A percentile compares a stretch with the other conserved stretches of the same genome.
Evolutionary conservation across 2,113 vertebrate species (phyloP).

Genomic region (Madoqua kirkii): DNA sequence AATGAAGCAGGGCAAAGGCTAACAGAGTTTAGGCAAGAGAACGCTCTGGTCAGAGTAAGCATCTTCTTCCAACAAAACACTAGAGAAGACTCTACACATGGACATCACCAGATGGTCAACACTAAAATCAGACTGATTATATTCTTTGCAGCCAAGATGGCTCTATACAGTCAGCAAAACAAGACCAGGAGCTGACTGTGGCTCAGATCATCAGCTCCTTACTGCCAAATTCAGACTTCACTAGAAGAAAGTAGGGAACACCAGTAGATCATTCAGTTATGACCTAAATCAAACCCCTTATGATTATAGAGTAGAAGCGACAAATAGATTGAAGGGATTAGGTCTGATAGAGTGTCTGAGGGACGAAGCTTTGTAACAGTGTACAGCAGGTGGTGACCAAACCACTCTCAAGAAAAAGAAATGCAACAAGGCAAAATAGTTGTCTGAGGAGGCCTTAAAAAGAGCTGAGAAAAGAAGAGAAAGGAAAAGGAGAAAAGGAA

Average conservation of each 20-base stretch:
- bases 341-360: neutral
- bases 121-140: neutral
- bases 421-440: neutral
- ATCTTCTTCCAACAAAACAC: neutral
- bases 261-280: neutral
- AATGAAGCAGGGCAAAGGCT: neutral
- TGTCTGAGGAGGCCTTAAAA: neutral
- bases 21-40: neutral
- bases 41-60: neutral
- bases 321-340: neutral
- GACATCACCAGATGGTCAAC: neutral
- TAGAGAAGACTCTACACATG: neutral
- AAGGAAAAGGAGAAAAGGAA: neutral
- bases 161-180: neutral
- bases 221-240: neutral
- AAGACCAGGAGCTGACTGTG: neutral
- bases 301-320: rapidly evolving
- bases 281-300: neutral
- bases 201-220: neutral
- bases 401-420: neutral
- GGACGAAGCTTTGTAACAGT: neutral
- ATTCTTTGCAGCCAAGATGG: neutral
- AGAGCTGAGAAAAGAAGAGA: neutral
- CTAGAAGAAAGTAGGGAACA: neutral
- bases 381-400: neutral